These are phyloP conservation scores for Glyptemys insculpta DNA, from an alignment of 2,797 vertebrate species.

Conservation along the genomic window DNA sequence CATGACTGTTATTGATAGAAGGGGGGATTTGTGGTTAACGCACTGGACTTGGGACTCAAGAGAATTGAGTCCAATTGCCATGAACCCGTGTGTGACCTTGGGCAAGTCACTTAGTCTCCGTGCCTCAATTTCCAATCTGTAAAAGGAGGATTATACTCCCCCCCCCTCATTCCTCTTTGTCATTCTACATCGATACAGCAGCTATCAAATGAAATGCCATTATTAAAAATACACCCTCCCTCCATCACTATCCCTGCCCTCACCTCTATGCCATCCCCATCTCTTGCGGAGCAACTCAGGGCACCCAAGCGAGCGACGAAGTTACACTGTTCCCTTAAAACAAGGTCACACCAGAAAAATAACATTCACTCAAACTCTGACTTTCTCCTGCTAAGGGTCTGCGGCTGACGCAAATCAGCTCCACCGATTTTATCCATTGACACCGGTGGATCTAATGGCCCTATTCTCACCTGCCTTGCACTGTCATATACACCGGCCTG, in stretches of 20 bases:
- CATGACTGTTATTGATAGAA: not conserved
- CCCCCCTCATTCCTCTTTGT: not conserved
- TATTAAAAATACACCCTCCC: not conserved
- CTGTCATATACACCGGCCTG: not conserved
- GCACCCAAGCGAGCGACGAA: not conserved
- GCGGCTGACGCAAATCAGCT: not conserved
- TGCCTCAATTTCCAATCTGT: not conserved
- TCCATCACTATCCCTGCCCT: not conserved
- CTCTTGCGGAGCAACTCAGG: not conserved
- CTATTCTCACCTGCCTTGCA: not conserved
- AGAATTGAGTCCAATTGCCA: not conserved
- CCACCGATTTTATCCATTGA: too few species aligned
- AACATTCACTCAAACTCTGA: not conserved
- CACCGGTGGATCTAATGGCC: too few species aligned
- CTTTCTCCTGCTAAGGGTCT: not conserved
- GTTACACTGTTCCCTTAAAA: not conserved
- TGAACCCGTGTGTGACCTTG: not conserved
- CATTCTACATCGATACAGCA: not conserved
- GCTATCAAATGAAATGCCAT: not conserved
- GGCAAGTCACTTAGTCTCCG: not conserved
- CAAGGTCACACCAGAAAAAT: not conserved
- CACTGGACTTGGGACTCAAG: accelerated
- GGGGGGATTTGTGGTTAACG: not conserved
- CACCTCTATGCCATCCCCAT: not conserved
- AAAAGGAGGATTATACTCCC: not conserved